Evolutionary conservation across 2,113 vertebrate species (phyloP), one percentile per base, ranked within the genome.

Genomic region (Rallus limicola): DNA sequence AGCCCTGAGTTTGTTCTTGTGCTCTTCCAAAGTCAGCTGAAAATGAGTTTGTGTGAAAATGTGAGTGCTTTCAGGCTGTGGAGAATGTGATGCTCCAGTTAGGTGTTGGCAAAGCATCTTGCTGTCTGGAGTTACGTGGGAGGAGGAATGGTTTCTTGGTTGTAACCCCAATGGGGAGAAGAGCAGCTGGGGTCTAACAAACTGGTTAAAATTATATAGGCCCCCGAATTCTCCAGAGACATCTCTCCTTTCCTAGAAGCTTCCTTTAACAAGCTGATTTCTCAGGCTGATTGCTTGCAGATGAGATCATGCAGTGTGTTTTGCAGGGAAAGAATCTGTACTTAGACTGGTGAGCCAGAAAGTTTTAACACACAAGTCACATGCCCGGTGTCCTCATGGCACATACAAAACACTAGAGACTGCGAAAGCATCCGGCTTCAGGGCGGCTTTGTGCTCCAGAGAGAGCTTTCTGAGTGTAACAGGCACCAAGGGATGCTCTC

Each of bases 201-300:
- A 96, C 83, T 93, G 93, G 76, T 96, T 95, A 96, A 92, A 97
- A 94, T 65, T 33, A 83, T 97, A 94, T 92, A 95, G 96, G 92
- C 92, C 93, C 90, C 88, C 50, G 79, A 92, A 91, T 69, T 80
- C 96, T 96, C 93, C 31, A 13, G 93, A 96, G 93, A 76, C 86
- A 89, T 86, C 96, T 97, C 92, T 96, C 86, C 96, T 95, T 97
- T 97, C 96, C 96, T 97, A 91, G 96, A 96, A 96, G 93, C 96
- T 96, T 97, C 93, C 96, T 97, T 96, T 97, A 96, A 96, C 96
- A 96, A 96, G 93, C 96, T 96, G 95, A 97, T 97, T 96, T 97
- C 96, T 97, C 96, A 97, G 96, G 92, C 95, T 97, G 95, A 97
- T 97, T 97, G 95, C 96, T 97, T 96, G 96, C 96, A 97, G 96